Percentiles rank a stretch among this genome's conserved stretches.
Evolutionary conservation across 1,140 invertebrate species (phyloP).

Genomic region (Apis cerana): DNA sequence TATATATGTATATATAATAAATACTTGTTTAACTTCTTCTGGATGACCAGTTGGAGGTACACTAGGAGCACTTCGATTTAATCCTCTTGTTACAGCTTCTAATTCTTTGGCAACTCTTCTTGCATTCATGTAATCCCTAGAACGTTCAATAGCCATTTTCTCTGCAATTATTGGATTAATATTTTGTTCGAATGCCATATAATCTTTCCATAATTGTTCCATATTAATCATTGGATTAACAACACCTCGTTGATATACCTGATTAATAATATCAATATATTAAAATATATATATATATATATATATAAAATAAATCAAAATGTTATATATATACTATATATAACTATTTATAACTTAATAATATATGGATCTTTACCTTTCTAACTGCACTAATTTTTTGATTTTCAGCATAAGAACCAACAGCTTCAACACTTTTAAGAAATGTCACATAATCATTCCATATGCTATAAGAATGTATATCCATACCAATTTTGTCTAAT

Average conservation of each 20-base stretch:
- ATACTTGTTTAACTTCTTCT: constrained; percentile 96
- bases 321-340: not conserved
- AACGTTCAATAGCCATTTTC: constrained; percentile 94
- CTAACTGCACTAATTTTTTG: constrained; percentile 99
- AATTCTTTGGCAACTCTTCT: constrained; percentile 97
- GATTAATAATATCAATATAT: not conserved
- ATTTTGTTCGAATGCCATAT: constrained; percentile 95
- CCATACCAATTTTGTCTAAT: constrained; percentile 99
- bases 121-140: constrained; percentile 98
- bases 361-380: constrained; percentile 85
- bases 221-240: constrained; percentile 99
- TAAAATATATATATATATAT: not conserved
- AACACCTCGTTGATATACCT: constrained; percentile 96
- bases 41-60: constrained; percentile 94
- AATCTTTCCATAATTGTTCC: constrained; percentile 99
- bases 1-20: constrained; percentile 3
- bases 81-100: constrained; percentile 95
- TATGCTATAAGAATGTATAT: constrained; percentile 96
- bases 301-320: not conserved
- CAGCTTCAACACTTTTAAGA: constrained; percentile 97
- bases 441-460: constrained; percentile 99
- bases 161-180: constrained; percentile 98
- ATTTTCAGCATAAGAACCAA: constrained; percentile 99
- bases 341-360: not conserved
- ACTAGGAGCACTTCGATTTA: constrained; percentile 96